Conservation (phyloP, 2,797 vertebrate species). For the Hyperoplus lanceolatus region DNA sequence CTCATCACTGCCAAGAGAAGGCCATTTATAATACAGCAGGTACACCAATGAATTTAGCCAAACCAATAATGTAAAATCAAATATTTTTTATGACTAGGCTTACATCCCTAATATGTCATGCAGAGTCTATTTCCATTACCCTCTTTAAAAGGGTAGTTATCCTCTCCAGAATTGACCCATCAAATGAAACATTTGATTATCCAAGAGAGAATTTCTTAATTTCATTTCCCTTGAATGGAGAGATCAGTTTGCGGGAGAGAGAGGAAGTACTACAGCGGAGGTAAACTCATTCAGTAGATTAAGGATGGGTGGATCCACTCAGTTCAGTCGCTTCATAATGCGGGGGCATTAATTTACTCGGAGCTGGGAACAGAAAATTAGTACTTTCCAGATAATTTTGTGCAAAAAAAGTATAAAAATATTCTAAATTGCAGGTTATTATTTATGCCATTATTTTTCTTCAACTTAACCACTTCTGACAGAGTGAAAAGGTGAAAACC, state of each 20-base stretch:
- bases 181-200: constrained; percentile 77
- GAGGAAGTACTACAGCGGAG: constrained; percentile 75
- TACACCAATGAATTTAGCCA: constrained; percentile 39
- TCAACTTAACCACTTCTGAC: constrained; percentile 73
- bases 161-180: constrained; percentile 58
- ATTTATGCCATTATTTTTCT: constrained; percentile 56
- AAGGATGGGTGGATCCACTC: constrained; percentile 83
- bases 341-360: constrained; percentile 42
- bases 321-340: constrained; percentile 66
- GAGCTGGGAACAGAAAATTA: constrained; percentile 48
- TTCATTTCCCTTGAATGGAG: constrained; percentile 77
- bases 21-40: constrained; percentile 66
- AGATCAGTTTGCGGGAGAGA: constrained; percentile 64
- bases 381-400: constrained; percentile 30
- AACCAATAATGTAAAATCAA: constrained; percentile 38
- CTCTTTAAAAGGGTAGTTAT: constrained; percentile 57
- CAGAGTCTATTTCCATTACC: constrained; percentile 34
- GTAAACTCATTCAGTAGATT: constrained; percentile 74
- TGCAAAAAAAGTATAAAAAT: constrained; percentile 55
- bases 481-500: constrained; percentile 46
- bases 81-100: constrained; percentile 28
- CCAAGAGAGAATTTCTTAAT: constrained; percentile 75
- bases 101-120: constrained; percentile 37
- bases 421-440: constrained; percentile 66
- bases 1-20: constrained; percentile 51